A percentile compares a stretch with the other conserved stretches of the same genome.
These are phyloP conservation scores for Eupithecia exiguata DNA, from an alignment of 2,888 invertebrate species.

Conservation along the genomic window DNA sequence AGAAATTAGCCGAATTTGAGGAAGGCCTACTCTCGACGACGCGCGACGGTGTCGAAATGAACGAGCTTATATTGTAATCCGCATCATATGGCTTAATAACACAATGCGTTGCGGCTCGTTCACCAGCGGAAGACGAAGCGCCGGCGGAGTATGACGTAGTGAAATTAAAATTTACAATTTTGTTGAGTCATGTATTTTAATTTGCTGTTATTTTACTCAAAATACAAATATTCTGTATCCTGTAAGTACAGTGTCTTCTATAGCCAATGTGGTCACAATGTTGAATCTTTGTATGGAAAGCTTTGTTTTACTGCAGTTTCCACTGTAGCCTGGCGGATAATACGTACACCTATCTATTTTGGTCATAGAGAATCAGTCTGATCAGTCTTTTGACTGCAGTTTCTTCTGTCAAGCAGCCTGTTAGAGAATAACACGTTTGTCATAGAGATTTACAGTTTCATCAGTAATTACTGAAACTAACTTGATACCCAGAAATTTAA, in stretches of 20 bases:
- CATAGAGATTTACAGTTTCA: no score
- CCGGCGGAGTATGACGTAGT: neutral
- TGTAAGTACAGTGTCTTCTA: neutral
- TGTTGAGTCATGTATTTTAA: neutral
- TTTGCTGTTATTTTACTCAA: neutral
- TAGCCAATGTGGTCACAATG: no score
- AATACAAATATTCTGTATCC: neutral
- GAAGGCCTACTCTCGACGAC: conserved; percentile 62
- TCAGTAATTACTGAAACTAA: neutral
- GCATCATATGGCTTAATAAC: neutral
- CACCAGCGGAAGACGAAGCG: neutral
- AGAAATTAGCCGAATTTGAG: conserved; percentile 74
- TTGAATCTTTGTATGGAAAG: neutral
- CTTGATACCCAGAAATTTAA: neutral
- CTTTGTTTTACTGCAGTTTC: neutral
- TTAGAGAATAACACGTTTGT: no score
- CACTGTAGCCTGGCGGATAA: neutral
- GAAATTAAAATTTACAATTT: neutral
- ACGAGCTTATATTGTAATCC: neutral
- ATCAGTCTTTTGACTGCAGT: neutral
- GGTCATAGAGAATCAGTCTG: neutral
- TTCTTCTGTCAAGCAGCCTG: no score
- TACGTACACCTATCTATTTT: neutral
- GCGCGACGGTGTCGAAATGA: conserved; percentile 1
- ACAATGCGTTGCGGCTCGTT: conserved; percentile 4